Evolutionary conservation across 64 coral and sea anemone species (phyloP), one percentile per base, ranked within the genome.

Genomic region (Acropora tenuis): DNA sequence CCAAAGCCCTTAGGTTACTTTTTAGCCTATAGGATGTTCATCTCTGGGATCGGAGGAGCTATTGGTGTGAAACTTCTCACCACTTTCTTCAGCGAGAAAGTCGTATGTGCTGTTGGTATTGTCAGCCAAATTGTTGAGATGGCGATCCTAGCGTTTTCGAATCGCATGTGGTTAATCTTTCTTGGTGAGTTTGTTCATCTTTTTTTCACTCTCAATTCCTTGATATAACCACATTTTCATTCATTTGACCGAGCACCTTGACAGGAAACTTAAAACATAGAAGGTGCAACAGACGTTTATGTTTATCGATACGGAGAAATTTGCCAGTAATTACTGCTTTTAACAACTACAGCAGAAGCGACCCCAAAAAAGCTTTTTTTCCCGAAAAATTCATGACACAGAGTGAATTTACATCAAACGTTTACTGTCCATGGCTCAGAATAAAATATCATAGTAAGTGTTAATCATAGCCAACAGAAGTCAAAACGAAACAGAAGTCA

Each of bases 1-100:
- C 95, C 95, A 7, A 86, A 91, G 12, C 82, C 86, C 41, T 83
- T 97, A 80, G 95, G 95, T 0, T 97, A 91, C 68, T 94, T 83
- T 71, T 40, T 89, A 55, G 92, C 95, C 1, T 81, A 76, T 8
- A 90, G 92, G 47, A 63, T 86, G 60, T 87, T 94, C 41, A 17
- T 84, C 3, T 12, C 68, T 43, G 95, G 95, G 2, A 0, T 88
- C 43, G 95, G 95, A 88, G 92, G 92, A 2, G 80, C 90, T 75
- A 18, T 97, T 60, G 92, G 95, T 0, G 93, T 97, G 11, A 94
- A 94, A 19, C 61, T 75, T 6, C 45, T 97, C 3, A 79, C 78
- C 47, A 50, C 17, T 57, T 94, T 60, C 47, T 47, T 97, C 16
- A 77, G 69, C 40, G 95, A 94, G 67, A 1, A 91, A 65, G 84